Conservation (phyloP, 2,797 vertebrate genomes). For the Lophius americanus region DNA sequence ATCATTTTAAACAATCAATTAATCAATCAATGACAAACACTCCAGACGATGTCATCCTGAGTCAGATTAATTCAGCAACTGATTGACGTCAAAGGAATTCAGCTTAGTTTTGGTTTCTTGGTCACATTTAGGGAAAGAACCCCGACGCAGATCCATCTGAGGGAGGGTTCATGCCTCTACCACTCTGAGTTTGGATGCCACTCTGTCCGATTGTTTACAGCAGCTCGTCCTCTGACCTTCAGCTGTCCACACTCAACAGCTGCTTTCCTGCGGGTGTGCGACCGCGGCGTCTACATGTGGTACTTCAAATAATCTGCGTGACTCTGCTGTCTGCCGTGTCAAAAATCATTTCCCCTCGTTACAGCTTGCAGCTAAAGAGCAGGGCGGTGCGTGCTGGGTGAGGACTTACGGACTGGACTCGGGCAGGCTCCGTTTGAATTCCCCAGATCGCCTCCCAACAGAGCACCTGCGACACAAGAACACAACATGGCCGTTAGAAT, state of each 20-base stretch:
- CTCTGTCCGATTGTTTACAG: neutral
- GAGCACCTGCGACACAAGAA: slow-evolving; percentile 82
- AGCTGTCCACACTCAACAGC: slow-evolving; percentile 78
- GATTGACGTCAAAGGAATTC: no score
- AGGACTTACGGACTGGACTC: slow-evolving; percentile 92
- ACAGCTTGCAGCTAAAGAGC: neutral
- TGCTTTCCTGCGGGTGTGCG: slow-evolving; percentile 48
- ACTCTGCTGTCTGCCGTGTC: slow-evolving; percentile 11
- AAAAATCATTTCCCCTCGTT: neutral
- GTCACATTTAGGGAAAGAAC: slow-evolving; percentile 2
- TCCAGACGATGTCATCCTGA: no score
- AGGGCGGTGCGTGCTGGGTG: neutral
- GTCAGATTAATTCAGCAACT: no score
- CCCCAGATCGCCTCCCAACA: slow-evolving; percentile 92
- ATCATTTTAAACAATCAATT: no score
- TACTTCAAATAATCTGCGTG: slow-evolving; percentile 28
- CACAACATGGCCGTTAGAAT: neutral
- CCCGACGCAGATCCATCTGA: no score
- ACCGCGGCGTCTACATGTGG: neutral
- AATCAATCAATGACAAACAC: no score
- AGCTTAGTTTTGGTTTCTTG: neutral
- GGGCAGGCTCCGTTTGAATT: slow-evolving; percentile 94
- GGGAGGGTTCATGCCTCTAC: no score
- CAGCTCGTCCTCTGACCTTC: slow-evolving; percentile 60
- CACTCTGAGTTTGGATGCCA: no score